Evolutionary conservation across 1,140 invertebrate genomes (phyloP), one percentile per base, ranked within the genome.

Genomic region (Temnothorax nylanderi): DNA sequence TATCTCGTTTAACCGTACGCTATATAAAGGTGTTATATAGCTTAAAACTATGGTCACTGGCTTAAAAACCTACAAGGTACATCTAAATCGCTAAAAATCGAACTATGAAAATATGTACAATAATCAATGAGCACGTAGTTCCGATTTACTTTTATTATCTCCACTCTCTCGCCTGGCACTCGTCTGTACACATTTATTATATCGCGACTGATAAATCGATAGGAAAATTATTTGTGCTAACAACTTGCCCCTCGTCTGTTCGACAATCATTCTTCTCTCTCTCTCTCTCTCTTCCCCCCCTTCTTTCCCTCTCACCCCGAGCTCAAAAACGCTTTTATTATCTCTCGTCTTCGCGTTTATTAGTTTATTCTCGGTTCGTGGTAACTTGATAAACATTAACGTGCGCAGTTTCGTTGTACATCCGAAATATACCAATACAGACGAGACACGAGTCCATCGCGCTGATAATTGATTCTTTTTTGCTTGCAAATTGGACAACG

Each of bases 101-200:
- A 84, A 34, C 41, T 75, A 74, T 37, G 41, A 74, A 74, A 75
- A 32, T 84, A 84, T 84, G 18, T 84, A 84, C 80, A 84, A 13
- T 56, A 81, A 65, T 78, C 18, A 82, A 49, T 60, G n/a, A 47
- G 34, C 34, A 56, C 26, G 47, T 26, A 81, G 21, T 69, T 69
- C 18, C 44, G 34, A 78, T 49, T 41, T 64, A 64, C 3, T 32
- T 34, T 47, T 58, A 67, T 47, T 47, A 51, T 64, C 47, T 82
- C 6, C 26, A 26, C 26, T 26, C 26, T 58, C 16, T 56, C 37
- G 18, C 26, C 21, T 56, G 75, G 41, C 58, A 62, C 71, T n/a
- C 21, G 21, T 58, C 58, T 62, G 54, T 60, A 62, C 56, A 74
- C 7, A 58, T 21, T 26, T 82, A 49, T 82, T 72, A 72, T 54